Percentiles rank a stretch among this genome's conserved stretches.
These are phyloP conservation scores for Azorinus chamasolen DNA, from an alignment of 2,888 invertebrate species.

Conservation along the genomic window DNA sequence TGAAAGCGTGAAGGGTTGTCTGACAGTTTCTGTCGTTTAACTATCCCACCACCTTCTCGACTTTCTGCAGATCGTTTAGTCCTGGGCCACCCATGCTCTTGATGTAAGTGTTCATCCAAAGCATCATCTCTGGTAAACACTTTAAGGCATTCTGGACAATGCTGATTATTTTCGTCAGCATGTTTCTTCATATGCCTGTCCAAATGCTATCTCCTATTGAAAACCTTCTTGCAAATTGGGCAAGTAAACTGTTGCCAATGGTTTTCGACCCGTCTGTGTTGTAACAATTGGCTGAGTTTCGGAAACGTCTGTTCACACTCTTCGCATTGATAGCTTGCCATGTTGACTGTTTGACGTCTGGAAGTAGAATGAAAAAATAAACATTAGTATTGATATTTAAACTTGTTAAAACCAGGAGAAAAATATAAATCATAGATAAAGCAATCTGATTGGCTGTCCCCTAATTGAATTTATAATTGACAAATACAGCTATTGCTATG, in stretches of 20 bases:
- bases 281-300: conserved; percentile 31
- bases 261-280: conserved; percentile 16
- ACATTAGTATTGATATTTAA: background rate
- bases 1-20: conserved; percentile 25
- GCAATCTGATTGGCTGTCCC: background rate
- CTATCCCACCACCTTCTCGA: conserved; percentile 22
- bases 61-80: conserved; percentile 6
- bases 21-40: conserved; percentile 9
- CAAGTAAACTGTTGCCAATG: conserved; percentile 38
- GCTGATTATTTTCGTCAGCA: conserved; percentile 27
- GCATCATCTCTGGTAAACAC: conserved; percentile 27
- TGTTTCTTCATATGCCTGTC: conserved; percentile 32
- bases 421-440: background rate
- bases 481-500: background rate
- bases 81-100: conserved; percentile 22
- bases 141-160: no score
- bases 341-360: conserved; percentile 13
- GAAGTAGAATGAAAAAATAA: conserved; percentile 20
- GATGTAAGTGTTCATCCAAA: conserved; percentile 15
- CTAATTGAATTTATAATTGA: no score
- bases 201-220: conserved; percentile 30
- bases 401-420: conserved; percentile 12
- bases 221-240: conserved; percentile 23
- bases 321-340: conserved; percentile 30
- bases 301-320: conserved; percentile 27